Evolutionary conservation across 2,797 vertebrate genomes (phyloP).

Genomic region (Spheniscus humboldti): DNA sequence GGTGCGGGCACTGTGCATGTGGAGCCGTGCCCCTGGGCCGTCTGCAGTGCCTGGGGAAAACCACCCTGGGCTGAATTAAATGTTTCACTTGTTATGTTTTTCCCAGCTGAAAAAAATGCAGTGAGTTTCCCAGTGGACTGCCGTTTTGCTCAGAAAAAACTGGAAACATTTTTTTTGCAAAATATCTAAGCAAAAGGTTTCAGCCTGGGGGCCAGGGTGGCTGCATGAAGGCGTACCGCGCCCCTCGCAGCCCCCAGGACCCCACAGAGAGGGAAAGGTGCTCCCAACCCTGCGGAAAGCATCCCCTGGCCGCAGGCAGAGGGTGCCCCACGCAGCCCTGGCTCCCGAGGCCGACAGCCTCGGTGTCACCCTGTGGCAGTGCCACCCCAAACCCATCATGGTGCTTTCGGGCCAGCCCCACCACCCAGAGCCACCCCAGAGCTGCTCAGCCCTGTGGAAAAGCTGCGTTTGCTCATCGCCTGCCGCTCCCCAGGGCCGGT

Average conservation of each 20-base stretch:
- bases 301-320: neutral
- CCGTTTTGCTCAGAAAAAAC: neutral
- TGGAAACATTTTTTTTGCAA: neutral
- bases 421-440: neutral
- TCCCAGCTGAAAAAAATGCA: neutral
- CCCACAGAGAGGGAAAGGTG: neutral
- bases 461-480: accelerated
- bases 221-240: accelerated
- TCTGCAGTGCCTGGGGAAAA: neutral
- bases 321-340: neutral
- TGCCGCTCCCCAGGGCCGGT: neutral
- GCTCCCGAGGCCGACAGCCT: neutral
- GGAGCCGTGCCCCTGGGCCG: neutral
- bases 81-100: neutral
- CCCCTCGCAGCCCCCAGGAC: neutral
- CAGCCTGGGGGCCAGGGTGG: neutral
- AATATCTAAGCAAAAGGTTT: neutral
- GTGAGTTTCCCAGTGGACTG: neutral
- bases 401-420: accelerated
- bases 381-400: neutral
- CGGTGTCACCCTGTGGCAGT: neutral
- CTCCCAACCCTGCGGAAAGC: neutral
- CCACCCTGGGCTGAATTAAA: neutral
- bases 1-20: neutral
- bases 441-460: neutral